Evolutionary conservation across 2,797 vertebrate species (phyloP), one percentile per base, ranked within the genome.

Genomic region (Ctenochaetus hawaiiensis): DNA sequence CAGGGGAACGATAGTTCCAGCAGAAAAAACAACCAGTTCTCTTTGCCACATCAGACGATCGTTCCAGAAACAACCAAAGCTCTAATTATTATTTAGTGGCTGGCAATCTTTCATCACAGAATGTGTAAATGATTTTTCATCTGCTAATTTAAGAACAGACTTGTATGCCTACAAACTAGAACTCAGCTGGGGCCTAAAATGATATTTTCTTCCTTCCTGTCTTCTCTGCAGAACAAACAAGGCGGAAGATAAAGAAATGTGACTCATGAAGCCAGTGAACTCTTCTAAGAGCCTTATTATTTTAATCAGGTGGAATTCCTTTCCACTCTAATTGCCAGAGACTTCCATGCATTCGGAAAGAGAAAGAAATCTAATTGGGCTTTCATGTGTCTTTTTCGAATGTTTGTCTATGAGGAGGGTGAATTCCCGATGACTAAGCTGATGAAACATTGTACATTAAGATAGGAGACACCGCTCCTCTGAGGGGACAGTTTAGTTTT

Each of bases 251-350:
- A 80, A 83, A 69, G 70, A 84, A 80, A 65, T 51, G 26, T 49
- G 73, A 83, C 65, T 87, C 73, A 65, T 37, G 73, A 82, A 78
- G 58, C 70, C 71, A 77, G 77, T 75, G 76, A 82, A 78, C 65
- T 72, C 66, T 69, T 83, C 69, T 82, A 80, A 84, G 86, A 82
- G 64, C 60, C 77, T 72, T 44, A 80, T 88, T 82, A 83, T 84
- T 88, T 76, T 59, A 79, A 85, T 81, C 53, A 75, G 64, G 41
- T 58, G 68, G 30, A 68, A 23, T 70, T 75, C 58, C 58, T 82
- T 81, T 81, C 47, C 62, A 74, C 37, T 75, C 63, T 58, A 52
- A 58, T 73, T 74, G 57, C 58, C 39, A 56, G 47, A 73, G 26
- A 73, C 48, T 34, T 72, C 62, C 73, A 69, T 82, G 61, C 70